Base-by-base conservation (phyloP, 2,113 vertebrate species). In the Pollachius pollachius region DNA sequence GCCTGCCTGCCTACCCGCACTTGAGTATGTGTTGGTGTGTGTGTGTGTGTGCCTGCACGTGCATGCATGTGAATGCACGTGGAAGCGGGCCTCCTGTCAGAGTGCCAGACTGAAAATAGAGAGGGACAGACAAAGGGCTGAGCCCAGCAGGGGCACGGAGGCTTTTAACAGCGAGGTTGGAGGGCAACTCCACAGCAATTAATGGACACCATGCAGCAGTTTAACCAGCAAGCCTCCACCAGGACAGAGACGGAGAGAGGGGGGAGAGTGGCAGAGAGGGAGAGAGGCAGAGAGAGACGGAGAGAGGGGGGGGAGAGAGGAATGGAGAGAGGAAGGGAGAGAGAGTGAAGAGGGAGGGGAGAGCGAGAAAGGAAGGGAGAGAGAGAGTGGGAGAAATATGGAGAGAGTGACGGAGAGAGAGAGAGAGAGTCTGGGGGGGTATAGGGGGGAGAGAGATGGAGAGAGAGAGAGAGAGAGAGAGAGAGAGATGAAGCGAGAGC, bases 321-420 rank as follows among this genome's bases (percentile, higher is more conserved):
- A 57, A 12, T 23, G 21, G 16, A 64, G 68, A 62, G 15, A 71
- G 72, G 64, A 68, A 72, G 63, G 70, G 65, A 64, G 68, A 68
- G 76, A 66, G 65, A 41, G 64, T 18, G 21, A 18, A 58, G 34
- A 57, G 69, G 67, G 64, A 52, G 34, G 69, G 67, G 64, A 52
- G 23, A 66, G 57, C 65, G 70, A 27, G 57, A 67, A 59, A 68
- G 68, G 65, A 56, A 54, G 69, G 68, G 27, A 17, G 62, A 63
- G 62, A 17, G 25, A 63, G 23, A 30, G 62, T 62, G 1, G 8
- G 23, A 12, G 15, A 15, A 52, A 23, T 6, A 57, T 12, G 21
- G 27, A 18, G 48, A 27, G n/a, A n/a, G n/a, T n/a, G n/a, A n/a
- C n/a, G n/a, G 56, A n/a, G 15, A 8, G 1, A 4, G 56, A 15